phyloP scores from a whole-genome alignment of 1,140 invertebrate genomes.

The Caenorhabditis tropicalis region DNA sequence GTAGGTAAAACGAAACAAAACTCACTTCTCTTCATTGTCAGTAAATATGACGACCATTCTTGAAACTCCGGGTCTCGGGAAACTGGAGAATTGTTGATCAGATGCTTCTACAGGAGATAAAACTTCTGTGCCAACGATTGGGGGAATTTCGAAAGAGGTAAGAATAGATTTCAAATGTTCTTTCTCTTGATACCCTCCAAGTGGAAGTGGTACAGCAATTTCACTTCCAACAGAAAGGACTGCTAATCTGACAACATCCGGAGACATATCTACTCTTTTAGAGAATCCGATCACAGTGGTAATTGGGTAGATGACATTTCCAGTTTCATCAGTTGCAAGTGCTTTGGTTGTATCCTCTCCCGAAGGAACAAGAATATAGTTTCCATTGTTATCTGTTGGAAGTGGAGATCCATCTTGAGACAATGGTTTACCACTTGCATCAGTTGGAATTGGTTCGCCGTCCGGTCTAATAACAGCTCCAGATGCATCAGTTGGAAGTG shows the following conservation, averaged over 20 bases:
- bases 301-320: not conserved
- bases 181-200: conserved; percentile 66
- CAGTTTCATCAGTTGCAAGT: conserved; percentile 49
- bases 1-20: not conserved
- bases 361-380: not conserved
- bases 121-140: conserved; percentile 53
- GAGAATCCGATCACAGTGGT: not conserved
- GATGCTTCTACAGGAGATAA: conserved; percentile 50
- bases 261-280: conserved; percentile 55
- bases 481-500: conserved; percentile 53
- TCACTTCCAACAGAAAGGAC: conserved; percentile 62
- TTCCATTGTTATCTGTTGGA: conserved; percentile 54
- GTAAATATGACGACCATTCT: conserved; percentile 58
- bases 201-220: conserved; percentile 60
- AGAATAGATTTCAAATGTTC: conserved; percentile 48
- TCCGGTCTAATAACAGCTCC: conserved; percentile 49
- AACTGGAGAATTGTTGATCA: conserved; percentile 60
- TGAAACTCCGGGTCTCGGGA: conserved; percentile 50
- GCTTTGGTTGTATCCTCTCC: conserved; percentile 54
- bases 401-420: conserved; percentile 50
- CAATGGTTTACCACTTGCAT: conserved; percentile 50
- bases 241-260: conserved; percentile 60
- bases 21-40: conserved; percentile 59
- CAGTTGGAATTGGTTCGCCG: conserved; percentile 50
- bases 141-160: not conserved